Evolutionary conservation across 2,113 vertebrate species (phyloP), one percentile per base, ranked within the genome.

Genomic region (Parotia lawesii): DNA sequence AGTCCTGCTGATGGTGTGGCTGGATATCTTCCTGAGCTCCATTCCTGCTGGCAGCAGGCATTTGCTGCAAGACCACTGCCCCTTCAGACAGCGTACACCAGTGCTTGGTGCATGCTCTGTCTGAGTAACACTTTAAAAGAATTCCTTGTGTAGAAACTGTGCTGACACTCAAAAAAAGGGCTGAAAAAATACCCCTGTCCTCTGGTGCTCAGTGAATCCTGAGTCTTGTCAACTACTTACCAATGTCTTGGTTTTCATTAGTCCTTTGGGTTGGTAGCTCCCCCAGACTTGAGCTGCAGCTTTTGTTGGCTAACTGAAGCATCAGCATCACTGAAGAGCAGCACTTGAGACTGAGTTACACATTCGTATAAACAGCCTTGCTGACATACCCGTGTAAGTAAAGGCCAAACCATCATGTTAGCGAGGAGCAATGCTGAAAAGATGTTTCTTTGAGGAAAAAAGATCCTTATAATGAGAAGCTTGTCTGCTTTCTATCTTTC

Each of bases 1-100:
- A 27, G 12, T 40, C 44, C 47, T 35, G 5, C 15, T 33, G 60
- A 5, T 53, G 33, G 35, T 67, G 25, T 44, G 40, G 25, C 56
- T 62, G 76, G 14, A 19, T 58, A 9, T 48, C 23, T n/a, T 67
- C 23, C 75, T 33, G 61, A 93, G 56, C 76, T 69, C 24, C 0
- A 1, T 42, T 60, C 45, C n/a, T 69, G 14, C 35, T 1, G 1
- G 1, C 10, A 54, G 74, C 53, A 51, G 44, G 51, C 17, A 8
- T 15, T 8, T 2, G 2, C 66, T 60, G 20, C n/a, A 27, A 15
- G 47, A 33, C 42, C 65, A 4, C 58, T 1, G 2, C 7, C 25
- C 57, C 13, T 73, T 80, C 0, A 0, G 31, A 35, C 38, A n/a
- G 25, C 0, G 0, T 20, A 4, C 14, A 10, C 33, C 3, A 1